Percentiles rank a stretch among this genome's conserved stretches.
These are phyloP conservation scores for Oncorhynchus gorbuscha DNA, from an alignment of 2,113 vertebrate genomes.

Conservation along the genomic window DNA sequence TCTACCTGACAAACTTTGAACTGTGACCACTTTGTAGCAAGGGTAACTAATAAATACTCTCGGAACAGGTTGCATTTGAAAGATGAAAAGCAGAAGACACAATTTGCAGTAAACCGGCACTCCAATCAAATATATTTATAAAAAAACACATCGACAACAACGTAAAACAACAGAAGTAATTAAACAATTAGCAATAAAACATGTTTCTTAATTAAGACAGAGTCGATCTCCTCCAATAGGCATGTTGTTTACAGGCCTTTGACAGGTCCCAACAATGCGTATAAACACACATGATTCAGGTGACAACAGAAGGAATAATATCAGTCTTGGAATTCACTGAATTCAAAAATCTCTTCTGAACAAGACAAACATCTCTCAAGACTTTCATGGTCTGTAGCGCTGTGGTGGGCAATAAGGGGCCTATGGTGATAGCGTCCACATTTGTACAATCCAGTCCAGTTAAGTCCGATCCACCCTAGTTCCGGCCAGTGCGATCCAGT, in stretches of 20 bases:
- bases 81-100: conserved; percentile 21
- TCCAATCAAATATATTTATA: conserved; percentile 52
- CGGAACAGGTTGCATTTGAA: conserved; percentile 49
- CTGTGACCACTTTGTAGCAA: too few species aligned
- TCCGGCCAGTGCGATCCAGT: conserved; percentile 18
- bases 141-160: conserved; percentile 22
- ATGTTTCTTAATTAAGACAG: conserved; percentile 50
- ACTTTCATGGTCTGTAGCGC: conserved; percentile 65
- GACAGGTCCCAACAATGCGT: conserved; percentile 40
- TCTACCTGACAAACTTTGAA: conserved; percentile 50
- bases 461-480: conserved; percentile 37
- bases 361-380: conserved; percentile 75
- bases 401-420: conserved; percentile 46
- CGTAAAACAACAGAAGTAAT: conserved; percentile 42
- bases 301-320: conserved; percentile 30
- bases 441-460: background rate
- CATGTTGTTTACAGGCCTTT: background rate
- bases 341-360: conserved; percentile 76
- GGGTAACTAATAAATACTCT: conserved; percentile 73
- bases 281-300: conserved; percentile 50
- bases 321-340: conserved; percentile 86
- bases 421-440: conserved; percentile 24
- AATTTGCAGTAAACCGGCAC: conserved; percentile 67
- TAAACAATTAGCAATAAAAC: conserved; percentile 39
- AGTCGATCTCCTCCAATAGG: conserved; percentile 38